Evolutionary conservation across 1,140 invertebrate genomes (phyloP), one percentile per base, ranked within the genome.

Genomic region (Platorchestia sp.): DNA sequence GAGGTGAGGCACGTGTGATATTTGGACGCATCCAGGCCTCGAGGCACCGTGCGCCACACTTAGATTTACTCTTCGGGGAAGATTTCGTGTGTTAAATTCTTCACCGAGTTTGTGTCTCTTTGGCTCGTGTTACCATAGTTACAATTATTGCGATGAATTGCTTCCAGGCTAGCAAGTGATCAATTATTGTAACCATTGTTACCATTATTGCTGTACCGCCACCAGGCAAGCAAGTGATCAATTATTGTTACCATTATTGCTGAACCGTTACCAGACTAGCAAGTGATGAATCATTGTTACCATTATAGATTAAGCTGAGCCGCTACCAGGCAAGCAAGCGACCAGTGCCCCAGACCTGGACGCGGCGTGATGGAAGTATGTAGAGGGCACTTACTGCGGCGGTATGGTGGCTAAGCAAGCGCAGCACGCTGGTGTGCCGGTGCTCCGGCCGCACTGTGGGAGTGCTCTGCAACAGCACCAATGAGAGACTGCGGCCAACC

Each of bases 331-430:
- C 59, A 75, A 1, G 59, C 59, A 1, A 75, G 59, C 59, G 59
- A 36, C 7, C 14, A 7, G 47, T 51, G 47, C 59, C 27, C 27
- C 59, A 19, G 59, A 36, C 59, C 59, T 75, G 59, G 59, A 75
- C 59, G 59, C 59, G 10, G 59, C 59, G 59, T 96, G 96, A 90
- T 96, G 96, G 96, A 96, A 96, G 95, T 75, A 45, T 95, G 36
- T n/a, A 44, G 44, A 93, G 3, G 44, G 44, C 91, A 93, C 91
- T 93, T 93, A 93, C 91, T 93, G 91, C 91, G 44, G 45, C 36
- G 19, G 91, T 45, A 93, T 93, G 91, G 44, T 93, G 91, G 10
- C 45, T 93, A 93, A 40, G 91, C 44, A 93, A 5, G 19, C 45
- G 43, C 43, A 93, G 43, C 36, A 45, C 91, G 45, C 91, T 93